A percentile compares a stretch with the other conserved stretches of the same genome.
These are phyloP conservation scores for Brienomyrus brachyistius DNA, from an alignment of 2,113 vertebrate genomes.

Conservation along the genomic window DNA sequence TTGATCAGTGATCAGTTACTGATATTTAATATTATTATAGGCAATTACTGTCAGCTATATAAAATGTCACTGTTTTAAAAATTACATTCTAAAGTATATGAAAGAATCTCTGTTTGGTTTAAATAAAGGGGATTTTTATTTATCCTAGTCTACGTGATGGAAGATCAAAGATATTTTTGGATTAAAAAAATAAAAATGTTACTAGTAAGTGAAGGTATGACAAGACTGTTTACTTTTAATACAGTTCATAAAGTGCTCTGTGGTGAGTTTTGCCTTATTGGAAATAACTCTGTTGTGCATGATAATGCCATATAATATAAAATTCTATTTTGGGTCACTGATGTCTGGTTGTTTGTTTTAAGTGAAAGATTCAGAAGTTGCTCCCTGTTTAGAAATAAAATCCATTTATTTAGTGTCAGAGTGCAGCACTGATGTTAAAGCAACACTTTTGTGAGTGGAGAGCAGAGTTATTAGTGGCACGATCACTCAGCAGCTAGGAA, in stretches of 20 bases:
- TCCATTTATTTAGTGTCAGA: slow-evolving; percentile 20
- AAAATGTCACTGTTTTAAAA: not conserved
- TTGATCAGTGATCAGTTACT: slow-evolving; percentile 38
- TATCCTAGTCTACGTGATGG: not conserved
- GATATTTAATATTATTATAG: not conserved
- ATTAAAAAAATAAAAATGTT: not conserved
- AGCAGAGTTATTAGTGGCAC: not conserved
- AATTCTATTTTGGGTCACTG: not conserved
- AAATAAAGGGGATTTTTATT: not conserved
- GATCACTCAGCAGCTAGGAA: not conserved
- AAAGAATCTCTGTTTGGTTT: not conserved
- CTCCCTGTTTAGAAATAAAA: slow-evolving; percentile 12
- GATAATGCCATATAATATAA: not conserved
- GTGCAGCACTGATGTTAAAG: not conserved
- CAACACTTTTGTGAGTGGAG: not conserved
- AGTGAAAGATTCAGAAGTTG: not conserved
- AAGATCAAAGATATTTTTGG: not conserved
- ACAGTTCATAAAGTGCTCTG: not conserved
- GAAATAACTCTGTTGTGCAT: not conserved
- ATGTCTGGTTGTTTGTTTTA: not conserved
- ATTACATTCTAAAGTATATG: not conserved
- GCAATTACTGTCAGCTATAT: not conserved
- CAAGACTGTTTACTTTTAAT: not conserved
- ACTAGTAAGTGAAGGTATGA: not conserved
- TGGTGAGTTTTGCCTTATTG: not conserved